Evolutionary conservation across 2,797 vertebrate species (phyloP), one percentile per base, ranked within the genome.

Genomic region (Geotrypetes seraphini): DNA sequence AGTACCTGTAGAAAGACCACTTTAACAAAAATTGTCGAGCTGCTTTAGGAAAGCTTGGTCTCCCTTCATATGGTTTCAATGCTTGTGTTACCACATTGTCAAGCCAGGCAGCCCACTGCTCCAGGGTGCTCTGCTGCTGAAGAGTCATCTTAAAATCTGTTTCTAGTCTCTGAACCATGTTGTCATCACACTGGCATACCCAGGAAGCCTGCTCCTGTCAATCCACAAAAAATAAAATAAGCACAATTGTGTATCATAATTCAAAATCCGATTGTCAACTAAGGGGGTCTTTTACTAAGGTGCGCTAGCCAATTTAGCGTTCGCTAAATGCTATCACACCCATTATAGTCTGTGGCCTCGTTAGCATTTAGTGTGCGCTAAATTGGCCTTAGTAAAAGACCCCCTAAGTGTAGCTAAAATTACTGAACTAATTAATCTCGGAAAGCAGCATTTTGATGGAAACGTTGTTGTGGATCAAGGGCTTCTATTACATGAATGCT

Each of bases 131-230:
- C 66, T 86, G 82, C 74, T 86, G 82, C 6, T 86, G 83, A 52
- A 86, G 81, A 38, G 83, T 86, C 81, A 86, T 78, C 69, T 86
- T 86, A 68, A 86, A 86, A 59, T 86, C 83, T 32, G 79, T 84
- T 63, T 86, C 83, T 19, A 85, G 64, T 70, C 83, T 80, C 47
- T 85, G 81, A 63, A 86, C 83, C 79, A 85, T 83, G 37, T 67
- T 85, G 70, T 86, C 83, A 42, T 86, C 83, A 78, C 83, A 86
- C 73, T 86, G 83, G 50, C 83, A 86, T 26, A 86, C 83, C 83
- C 83, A 86, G 74, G 83, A 86, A 75, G 83, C 83, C 76, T 86
- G 83, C 42, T 86, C 83, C 83, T 86, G 57, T 66, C 36, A 63
- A 39, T 16, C 60, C 25, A 73, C 6, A 39, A 47, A 50, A 2